Conservation (phyloP, 2,888 invertebrate genomes). For the Ophion ellenae region DNA sequence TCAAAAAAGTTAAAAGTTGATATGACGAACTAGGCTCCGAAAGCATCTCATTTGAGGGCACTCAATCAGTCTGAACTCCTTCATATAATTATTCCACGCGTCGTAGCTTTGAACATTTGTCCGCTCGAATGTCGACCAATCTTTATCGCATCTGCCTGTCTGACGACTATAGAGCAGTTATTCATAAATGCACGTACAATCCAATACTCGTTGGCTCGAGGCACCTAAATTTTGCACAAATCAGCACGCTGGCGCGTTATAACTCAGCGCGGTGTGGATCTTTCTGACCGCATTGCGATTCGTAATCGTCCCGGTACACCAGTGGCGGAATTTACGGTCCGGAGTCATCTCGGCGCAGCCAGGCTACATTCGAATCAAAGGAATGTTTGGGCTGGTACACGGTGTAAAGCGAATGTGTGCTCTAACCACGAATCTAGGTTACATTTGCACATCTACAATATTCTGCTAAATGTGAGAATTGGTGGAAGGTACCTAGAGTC, state of each 20-base stretch:
- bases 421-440: conserved; percentile 54
- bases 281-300: conserved; percentile 43
- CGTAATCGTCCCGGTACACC: conserved; percentile 46
- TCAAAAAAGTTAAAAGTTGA: too few species aligned
- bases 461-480: conserved; percentile 46
- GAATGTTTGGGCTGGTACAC: conserved; percentile 36
- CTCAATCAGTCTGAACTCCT: too few species aligned
- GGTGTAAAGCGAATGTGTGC: conserved; percentile 48
- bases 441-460: conserved; percentile 56
- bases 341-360: conserved; percentile 39
- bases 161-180: too few species aligned
- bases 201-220: background rate
- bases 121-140: background rate
- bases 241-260: conserved; percentile 16
- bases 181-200: too few species aligned
- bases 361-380: conserved; percentile 44
- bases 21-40: too few species aligned
- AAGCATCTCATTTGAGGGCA: too few species aligned
- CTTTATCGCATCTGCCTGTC: too few species aligned
- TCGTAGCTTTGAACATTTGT: too few species aligned
- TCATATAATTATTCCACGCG: too few species aligned
- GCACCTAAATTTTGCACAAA: conserved; percentile 19
- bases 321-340: conserved; percentile 45
- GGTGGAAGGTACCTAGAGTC: conserved; percentile 33
- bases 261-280: conserved; percentile 41